Evolutionary conservation across 2,797 vertebrate species (phyloP).

Genomic region (Sciurus carolinensis): DNA sequence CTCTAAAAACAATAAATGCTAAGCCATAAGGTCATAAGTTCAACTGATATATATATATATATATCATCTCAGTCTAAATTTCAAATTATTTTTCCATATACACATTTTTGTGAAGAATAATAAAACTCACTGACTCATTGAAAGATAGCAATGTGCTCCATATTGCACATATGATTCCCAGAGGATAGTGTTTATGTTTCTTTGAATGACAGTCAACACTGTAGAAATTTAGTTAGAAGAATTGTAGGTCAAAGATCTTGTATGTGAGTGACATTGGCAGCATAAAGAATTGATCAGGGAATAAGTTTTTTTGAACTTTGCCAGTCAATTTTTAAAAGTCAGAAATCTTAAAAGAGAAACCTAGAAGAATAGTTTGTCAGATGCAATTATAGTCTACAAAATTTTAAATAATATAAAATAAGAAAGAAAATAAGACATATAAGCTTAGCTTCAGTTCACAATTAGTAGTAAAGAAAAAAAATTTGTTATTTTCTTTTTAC

Average conservation of each 20-base stretch:
- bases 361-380: conserved; percentile 66
- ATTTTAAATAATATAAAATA: conserved; percentile 34
- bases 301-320: conserved; percentile 73
- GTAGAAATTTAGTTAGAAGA: conserved; percentile 78
- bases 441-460: background rate
- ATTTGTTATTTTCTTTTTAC: background rate
- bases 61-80: conserved; percentile 12
- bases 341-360: conserved; percentile 61
- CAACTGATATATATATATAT: conserved; percentile 1
- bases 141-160: background rate
- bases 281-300: conserved; percentile 74
- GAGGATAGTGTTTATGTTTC: conserved; percentile 69
- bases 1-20: background rate
- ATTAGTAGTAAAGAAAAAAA: background rate
- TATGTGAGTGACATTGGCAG: conserved; percentile 64
- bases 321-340: conserved; percentile 71
- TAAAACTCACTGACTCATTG: conserved; percentile 48
- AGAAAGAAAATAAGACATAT: conserved; percentile 22
- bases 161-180: background rate
- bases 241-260: conserved; percentile 71
- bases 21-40: background rate
- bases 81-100: background rate
- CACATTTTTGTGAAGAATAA: conserved; percentile 26
- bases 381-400: conserved; percentile 58
- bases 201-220: conserved; percentile 75